These are phyloP conservation scores for Odocoileus virginianus DNA, from an alignment of 2,113 vertebrate genomes.

Conservation along the genomic window DNA sequence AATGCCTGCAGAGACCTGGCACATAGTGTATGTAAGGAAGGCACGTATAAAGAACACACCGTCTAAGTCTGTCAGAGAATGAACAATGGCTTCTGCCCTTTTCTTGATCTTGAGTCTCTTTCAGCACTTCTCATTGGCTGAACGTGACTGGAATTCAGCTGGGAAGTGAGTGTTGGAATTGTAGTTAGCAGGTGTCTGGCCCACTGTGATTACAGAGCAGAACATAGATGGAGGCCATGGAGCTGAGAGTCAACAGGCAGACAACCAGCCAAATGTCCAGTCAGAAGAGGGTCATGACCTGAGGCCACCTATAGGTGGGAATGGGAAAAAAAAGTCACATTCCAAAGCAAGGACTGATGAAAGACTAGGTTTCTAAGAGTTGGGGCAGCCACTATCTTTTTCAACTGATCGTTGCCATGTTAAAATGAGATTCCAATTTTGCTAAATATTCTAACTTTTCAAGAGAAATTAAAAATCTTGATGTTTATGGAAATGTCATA, in stretches of 20 bases:
- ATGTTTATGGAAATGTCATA: background rate
- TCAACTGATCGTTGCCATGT: too few relatives aligned
- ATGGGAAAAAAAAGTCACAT: background rate
- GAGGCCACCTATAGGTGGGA: background rate
- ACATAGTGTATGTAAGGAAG: background rate
- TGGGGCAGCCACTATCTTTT: background rate
- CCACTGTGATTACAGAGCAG: background rate
- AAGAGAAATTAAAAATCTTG: background rate
- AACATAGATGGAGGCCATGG: background rate
- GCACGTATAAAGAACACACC: background rate
- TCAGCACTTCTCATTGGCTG: background rate
- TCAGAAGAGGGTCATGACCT: background rate
- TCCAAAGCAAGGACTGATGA: background rate
- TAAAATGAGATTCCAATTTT: background rate
- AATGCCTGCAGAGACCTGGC: background rate
- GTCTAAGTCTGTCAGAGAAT: background rate
- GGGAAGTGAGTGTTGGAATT: background rate
- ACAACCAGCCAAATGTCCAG: background rate
- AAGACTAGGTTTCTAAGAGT: background rate
- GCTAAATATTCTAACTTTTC: background rate
- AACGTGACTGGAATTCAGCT: background rate
- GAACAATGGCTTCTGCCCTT: background rate
- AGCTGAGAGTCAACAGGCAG: background rate
- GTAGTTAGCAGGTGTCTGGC: background rate
- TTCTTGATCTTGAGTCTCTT: background rate